Evolutionary conservation across 2,113 vertebrate species (phyloP).

Genomic region (Chrysochloris asiatica): DNA sequence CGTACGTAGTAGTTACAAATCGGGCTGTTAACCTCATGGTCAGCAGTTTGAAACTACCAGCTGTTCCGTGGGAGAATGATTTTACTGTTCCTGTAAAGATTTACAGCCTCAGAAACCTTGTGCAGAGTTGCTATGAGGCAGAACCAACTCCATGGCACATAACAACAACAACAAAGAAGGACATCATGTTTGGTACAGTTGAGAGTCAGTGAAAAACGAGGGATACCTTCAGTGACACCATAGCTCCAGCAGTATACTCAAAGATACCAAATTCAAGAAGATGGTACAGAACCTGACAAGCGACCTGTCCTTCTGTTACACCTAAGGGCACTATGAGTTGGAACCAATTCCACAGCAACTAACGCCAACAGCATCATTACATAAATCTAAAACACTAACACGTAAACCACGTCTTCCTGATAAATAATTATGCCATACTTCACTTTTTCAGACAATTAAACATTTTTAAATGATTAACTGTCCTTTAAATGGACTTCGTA

Average conservation of each 20-base stretch:
- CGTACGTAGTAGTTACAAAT: no score
- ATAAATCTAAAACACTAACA: neutral
- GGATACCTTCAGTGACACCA: neutral
- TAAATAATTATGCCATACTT: neutral
- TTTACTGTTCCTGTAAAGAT: no score
- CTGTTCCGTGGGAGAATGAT: no score
- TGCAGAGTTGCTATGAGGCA: no score
- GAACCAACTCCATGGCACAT: no score
- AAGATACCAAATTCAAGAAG: neutral
- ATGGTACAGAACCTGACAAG: neutral
- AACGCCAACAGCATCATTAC: neutral
- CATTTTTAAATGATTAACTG: conserved; percentile 11
- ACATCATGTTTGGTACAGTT: neutral
- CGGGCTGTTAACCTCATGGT: no score
- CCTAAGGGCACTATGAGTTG: neutral
- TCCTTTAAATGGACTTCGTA: neutral
- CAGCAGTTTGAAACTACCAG: no score
- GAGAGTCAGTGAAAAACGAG: neutral
- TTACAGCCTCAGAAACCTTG: no score
- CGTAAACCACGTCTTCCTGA: neutral
- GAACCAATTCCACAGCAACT: neutral
- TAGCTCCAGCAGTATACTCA: neutral
- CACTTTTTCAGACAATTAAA: conserved; percentile 42
- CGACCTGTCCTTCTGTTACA: neutral
- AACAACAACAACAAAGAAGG: neutral